Percentiles rank a stretch among this genome's conserved stretches.
Evolutionary conservation across 2,797 vertebrate species (phyloP).

Genomic region (Galagoides demidoff): DNA sequence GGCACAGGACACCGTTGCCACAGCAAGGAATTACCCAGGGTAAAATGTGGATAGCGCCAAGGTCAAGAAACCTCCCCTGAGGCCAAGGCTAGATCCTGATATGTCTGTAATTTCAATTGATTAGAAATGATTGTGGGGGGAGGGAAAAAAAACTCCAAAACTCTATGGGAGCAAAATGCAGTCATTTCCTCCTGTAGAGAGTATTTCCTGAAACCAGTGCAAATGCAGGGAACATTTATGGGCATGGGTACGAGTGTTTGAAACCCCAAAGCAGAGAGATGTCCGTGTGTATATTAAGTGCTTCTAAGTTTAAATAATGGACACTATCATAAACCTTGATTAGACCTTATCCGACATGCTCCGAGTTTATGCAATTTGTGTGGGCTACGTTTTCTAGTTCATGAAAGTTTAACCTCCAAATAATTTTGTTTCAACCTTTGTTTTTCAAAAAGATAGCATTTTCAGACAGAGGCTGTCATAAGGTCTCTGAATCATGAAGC

Average conservation of each 20-base stretch:
- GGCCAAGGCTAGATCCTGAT: background rate
- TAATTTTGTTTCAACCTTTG: background rate
- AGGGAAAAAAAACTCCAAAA: background rate
- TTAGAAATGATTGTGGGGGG: background rate
- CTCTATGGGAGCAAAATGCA: background rate
- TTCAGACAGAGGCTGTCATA: background rate
- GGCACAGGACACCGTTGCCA: background rate
- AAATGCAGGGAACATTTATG: background rate
- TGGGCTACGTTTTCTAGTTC: slow-evolving; percentile 48
- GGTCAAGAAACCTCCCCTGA: background rate
- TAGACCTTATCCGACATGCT: background rate
- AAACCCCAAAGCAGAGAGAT: background rate
- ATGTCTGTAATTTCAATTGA: background rate
- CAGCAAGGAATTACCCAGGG: background rate
- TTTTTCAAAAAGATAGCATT: slow-evolving; percentile 28
- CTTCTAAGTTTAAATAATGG: slow-evolving; percentile 3
- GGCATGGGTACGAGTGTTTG: background rate
- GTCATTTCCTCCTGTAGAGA: background rate
- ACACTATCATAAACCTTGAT: background rate
- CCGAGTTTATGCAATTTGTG: background rate
- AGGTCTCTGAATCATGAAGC: background rate
- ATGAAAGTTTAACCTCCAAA: background rate
- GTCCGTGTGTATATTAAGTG: background rate
- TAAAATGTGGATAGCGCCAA: background rate
- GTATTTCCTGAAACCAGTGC: background rate